A percentile compares a stretch with the other conserved stretches of the same genome.
Evolutionary conservation across 2,888 invertebrate genomes (phyloP).

Genomic region (Resseliella maxima): DNA sequence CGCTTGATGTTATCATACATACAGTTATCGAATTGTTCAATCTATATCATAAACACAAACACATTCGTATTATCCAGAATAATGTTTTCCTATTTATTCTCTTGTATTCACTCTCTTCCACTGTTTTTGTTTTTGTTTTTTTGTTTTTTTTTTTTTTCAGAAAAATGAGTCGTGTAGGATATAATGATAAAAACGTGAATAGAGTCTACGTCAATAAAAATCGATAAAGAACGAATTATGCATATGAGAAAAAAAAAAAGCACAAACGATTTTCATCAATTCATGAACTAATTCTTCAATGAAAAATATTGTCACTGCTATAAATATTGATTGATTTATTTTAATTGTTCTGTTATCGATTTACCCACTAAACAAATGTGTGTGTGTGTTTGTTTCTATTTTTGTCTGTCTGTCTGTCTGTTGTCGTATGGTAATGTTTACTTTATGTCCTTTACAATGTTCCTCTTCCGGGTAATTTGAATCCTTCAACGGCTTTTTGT

Average conservation of each 20-base stretch:
- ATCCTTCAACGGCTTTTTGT: background rate
- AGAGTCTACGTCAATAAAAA: conserved; percentile 9
- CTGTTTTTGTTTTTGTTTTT: too few relatives aligned
- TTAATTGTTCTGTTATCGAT: background rate
- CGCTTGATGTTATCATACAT: conserved; percentile 1
- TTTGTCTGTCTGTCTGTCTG: background rate
- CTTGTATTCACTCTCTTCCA: too few relatives aligned
- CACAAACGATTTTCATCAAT: background rate
- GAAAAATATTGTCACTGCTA: conserved; percentile 11
- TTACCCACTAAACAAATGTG: background rate
- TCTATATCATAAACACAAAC: conserved; percentile 5
- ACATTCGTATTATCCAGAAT: too few relatives aligned
- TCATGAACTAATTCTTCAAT: background rate
- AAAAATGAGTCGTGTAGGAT: too few relatives aligned
- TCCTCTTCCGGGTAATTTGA: conserved; percentile 45
- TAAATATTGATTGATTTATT: background rate
- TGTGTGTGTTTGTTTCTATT: background rate
- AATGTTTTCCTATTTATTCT: too few relatives aligned
- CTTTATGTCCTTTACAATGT: background rate
- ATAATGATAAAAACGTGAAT: background rate
- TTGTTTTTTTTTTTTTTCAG: too few relatives aligned
- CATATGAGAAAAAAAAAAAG: background rate
- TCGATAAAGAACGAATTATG: background rate
- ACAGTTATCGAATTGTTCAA: conserved; percentile 17
- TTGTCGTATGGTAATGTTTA: background rate